Evolutionary conservation across 2,113 vertebrate genomes (phyloP).

Genomic region (Coryphaenoides rupestris): DNA sequence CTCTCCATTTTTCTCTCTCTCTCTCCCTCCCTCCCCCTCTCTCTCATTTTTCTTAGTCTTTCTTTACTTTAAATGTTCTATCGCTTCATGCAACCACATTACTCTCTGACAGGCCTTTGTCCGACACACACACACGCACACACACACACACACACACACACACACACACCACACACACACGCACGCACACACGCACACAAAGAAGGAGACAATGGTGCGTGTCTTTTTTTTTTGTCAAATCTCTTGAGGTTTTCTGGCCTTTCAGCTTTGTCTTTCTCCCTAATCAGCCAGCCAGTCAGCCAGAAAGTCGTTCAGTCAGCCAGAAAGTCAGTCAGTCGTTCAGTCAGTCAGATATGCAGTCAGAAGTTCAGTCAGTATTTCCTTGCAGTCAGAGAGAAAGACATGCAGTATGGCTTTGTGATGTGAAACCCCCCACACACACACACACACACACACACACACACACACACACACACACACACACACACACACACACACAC

Average conservation of each 20-base stretch:
- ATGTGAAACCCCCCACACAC: too few species aligned
- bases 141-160: not conserved
- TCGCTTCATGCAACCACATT: not conserved
- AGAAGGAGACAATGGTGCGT: too few species aligned
- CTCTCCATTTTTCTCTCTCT: slow-evolving; percentile 7
- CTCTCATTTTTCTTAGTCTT: not conserved
- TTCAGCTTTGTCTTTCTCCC: not conserved
- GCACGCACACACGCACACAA: too few species aligned
- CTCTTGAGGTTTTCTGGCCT: not conserved
- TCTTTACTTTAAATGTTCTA: not conserved
- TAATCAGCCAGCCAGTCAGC: not conserved
- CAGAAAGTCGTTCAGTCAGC: too few species aligned
- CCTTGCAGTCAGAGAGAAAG: too few species aligned
- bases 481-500: slow-evolving; percentile 6
- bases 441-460: too few species aligned
- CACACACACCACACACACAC: too few species aligned
- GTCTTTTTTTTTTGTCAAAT: not conserved
- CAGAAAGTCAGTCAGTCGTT: not conserved
- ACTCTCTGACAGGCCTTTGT: not conserved
- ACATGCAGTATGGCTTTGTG: too few species aligned
- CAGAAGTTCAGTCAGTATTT: too few species aligned
- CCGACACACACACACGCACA: not conserved
- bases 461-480: slow-evolving; percentile 11
- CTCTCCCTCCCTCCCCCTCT: slow-evolving; percentile 2
- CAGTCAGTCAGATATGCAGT: not conserved